These are phyloP conservation scores for Drosophila buzzatii DNA, from an alignment of 2,888 invertebrate genomes.

Conservation along the genomic window DNA sequence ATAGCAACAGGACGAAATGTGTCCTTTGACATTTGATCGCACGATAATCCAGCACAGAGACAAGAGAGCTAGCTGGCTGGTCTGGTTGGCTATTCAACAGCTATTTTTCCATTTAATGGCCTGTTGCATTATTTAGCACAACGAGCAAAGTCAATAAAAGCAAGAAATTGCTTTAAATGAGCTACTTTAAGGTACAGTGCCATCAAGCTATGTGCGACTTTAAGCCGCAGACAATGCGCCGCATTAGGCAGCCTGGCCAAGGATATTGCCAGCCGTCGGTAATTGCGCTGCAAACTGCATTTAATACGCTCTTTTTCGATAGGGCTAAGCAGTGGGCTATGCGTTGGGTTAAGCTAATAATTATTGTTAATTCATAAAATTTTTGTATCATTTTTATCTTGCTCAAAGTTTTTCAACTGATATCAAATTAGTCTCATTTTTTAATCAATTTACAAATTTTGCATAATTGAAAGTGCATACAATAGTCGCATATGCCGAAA, in stretches of 20 bases:
- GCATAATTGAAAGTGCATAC: conserved; percentile 35
- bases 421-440: background rate
- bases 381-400: no score
- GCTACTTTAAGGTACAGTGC: conserved; percentile 66
- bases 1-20: conserved; percentile 79
- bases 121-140: conserved; percentile 72
- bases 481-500: conserved; percentile 10
- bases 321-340: background rate
- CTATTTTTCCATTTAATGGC: conserved; percentile 63
- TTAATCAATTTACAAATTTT: background rate
- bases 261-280: conserved; percentile 37
- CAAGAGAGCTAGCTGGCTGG: conserved; percentile 10
- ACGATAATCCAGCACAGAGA: conserved; percentile 42
- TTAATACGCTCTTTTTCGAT: conserved; percentile 5
- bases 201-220: conserved; percentile 62
- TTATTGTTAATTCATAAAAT: background rate
- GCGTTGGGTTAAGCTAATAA: accelerated
- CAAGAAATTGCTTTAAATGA: conserved; percentile 62
- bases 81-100: conserved; percentile 52
- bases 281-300: conserved; percentile 50
- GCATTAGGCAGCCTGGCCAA: conserved; percentile 52
- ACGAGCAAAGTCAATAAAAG: conserved; percentile 56
- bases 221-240: conserved; percentile 63
- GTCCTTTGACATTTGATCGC: conserved; percentile 80
- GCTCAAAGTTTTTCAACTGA: no score